These are phyloP conservation scores for Schizotus pectinicornis DNA, from an alignment of 2,888 invertebrate genomes.

Conservation along the genomic window DNA sequence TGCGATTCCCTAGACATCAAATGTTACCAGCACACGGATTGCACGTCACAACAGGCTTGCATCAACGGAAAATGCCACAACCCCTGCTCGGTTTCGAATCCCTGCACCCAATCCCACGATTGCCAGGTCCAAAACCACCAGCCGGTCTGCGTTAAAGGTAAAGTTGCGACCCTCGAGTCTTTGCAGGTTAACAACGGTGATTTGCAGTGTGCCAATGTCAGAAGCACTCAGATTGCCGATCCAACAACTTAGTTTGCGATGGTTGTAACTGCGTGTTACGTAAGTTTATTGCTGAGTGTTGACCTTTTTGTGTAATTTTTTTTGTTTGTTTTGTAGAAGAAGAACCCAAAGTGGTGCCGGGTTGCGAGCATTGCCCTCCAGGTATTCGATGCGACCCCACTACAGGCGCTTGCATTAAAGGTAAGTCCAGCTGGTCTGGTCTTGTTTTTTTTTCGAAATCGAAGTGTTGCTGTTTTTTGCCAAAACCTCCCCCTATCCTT, in stretches of 20 bases:
- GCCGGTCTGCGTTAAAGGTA: slow-evolving; percentile 83
- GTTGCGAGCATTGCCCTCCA: slow-evolving; percentile 79
- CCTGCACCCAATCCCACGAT: slow-evolving; percentile 76
- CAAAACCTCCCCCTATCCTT: slow-evolving; percentile 20
- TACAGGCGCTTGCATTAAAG: slow-evolving; percentile 83
- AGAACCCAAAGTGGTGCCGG: slow-evolving; percentile 53
- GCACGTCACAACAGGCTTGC: slow-evolving; percentile 79
- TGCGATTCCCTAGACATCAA: slow-evolving; percentile 67
- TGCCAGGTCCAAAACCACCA: slow-evolving; percentile 85
- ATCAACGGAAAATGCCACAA: slow-evolving; percentile 79
- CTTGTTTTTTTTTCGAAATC: slow-evolving; percentile 13
- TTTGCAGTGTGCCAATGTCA: slow-evolving; percentile 74
- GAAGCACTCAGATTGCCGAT: slow-evolving; percentile 69
- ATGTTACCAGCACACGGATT: slow-evolving; percentile 81
- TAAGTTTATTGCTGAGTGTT: too few relatives aligned
- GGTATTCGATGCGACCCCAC: slow-evolving; percentile 79
- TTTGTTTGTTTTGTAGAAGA: slow-evolving; percentile 35
- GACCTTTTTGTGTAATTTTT: background rate
- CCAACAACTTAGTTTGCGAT: slow-evolving; percentile 67
- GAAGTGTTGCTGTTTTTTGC: slow-evolving; percentile 56
- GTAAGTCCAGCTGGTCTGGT: slow-evolving; percentile 63
- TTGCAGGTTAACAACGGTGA: slow-evolving; percentile 31
- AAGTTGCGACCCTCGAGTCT: slow-evolving; percentile 4
- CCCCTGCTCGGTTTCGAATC: slow-evolving; percentile 78
- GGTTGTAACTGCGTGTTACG: slow-evolving; percentile 73